A percentile compares a stretch with the other conserved stretches of the same genome.
phyloP scores from a whole-genome alignment of 2,797 vertebrate genomes.

The Rhinophrynus dorsalis region DNA sequence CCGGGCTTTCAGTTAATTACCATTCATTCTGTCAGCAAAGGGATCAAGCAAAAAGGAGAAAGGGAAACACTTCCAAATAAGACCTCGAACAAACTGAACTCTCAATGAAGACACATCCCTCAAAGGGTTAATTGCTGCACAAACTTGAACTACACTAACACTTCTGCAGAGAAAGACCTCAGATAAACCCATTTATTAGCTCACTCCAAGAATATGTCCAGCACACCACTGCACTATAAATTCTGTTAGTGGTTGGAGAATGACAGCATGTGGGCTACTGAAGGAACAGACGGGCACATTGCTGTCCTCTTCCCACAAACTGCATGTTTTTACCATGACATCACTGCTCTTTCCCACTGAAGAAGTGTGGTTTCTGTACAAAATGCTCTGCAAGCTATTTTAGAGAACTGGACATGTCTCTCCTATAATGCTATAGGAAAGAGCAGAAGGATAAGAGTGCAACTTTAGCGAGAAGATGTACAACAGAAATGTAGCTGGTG shows the following conservation, averaged over 20 bases:
- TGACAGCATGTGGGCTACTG: not conserved
- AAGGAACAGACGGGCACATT: not conserved
- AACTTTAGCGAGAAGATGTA: not conserved
- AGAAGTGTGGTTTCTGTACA: not conserved
- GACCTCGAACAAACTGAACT: too few species aligned
- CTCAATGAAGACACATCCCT: too few species aligned
- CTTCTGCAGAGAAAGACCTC: not conserved
- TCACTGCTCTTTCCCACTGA: slow-evolving; percentile 19
- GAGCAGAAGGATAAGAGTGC: too few species aligned
- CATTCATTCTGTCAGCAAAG: too few species aligned
- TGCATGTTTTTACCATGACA: slow-evolving; percentile 20
- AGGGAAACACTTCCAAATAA: too few species aligned
- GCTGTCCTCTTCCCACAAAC: not conserved
- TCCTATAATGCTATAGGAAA: not conserved
- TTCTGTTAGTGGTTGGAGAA: not conserved
- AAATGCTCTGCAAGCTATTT: not conserved
- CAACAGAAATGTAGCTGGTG: not conserved
- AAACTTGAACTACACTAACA: not conserved
- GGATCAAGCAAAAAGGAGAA: too few species aligned
- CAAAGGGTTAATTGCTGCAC: too few species aligned
- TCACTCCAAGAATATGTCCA: not conserved
- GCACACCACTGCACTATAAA: not conserved
- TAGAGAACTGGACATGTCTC: not conserved
- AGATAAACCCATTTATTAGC: slow-evolving; percentile 18
- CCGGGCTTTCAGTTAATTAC: too few species aligned